Evolutionary conservation across 1,140 invertebrate species (phyloP).

Genomic region (Aphaenogaster ashmeadi): DNA sequence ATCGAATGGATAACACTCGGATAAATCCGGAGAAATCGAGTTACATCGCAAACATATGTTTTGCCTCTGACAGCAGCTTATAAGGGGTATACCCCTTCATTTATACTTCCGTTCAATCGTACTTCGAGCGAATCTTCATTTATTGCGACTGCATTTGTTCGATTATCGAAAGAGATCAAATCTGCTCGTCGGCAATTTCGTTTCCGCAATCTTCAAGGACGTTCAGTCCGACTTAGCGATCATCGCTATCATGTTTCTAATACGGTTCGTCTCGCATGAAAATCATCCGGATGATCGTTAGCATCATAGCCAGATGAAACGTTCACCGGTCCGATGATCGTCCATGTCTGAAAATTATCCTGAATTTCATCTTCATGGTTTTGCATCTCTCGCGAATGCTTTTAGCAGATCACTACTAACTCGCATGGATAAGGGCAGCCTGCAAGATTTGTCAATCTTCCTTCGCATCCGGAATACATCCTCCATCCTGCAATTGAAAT

Average conservation of each 20-base stretch:
- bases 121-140: constrained; percentile 25
- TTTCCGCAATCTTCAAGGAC: constrained; percentile 43
- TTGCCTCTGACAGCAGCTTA: neutral
- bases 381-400: constrained; percentile 42
- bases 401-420: constrained; percentile 58
- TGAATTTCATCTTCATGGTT: constrained; percentile 66
- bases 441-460: constrained; percentile 18
- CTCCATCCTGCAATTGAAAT: constrained; percentile 31
- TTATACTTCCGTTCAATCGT: neutral
- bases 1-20: neutral
- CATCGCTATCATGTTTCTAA: constrained; percentile 75
- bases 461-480: neutral
- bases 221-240: constrained; percentile 42
- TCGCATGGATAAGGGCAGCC: constrained; percentile 13
- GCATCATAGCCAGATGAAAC: constrained; percentile 44
- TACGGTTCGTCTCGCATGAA: constrained; percentile 45
- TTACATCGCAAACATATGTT: neutral
- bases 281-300: constrained; percentile 72
- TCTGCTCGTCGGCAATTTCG: constrained; percentile 2
- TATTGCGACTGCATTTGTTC: constrained; percentile 55
- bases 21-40: neutral
- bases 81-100: neutral
- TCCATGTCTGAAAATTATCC: constrained; percentile 55
- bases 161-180: constrained; percentile 16
- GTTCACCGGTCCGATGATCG: constrained; percentile 18